A percentile compares a stretch with the other conserved stretches of the same genome.
Evolutionary conservation across 2,888 invertebrate species (phyloP).

Genomic region (Auanema freiburgensis): DNA sequence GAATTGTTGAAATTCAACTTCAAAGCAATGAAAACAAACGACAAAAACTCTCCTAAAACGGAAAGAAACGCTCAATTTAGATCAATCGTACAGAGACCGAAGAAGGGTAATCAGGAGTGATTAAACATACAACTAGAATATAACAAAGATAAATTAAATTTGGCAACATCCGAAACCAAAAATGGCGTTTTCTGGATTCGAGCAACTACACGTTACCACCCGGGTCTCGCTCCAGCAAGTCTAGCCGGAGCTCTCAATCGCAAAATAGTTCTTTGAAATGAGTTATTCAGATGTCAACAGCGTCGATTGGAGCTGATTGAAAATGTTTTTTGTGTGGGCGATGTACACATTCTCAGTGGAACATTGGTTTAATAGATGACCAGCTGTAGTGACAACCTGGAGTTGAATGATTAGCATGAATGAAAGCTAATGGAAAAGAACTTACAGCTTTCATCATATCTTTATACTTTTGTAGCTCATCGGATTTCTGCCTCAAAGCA

Average conservation of each 20-base stretch:
- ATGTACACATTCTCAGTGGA: slow-evolving; percentile 38
- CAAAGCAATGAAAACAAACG: too few relatives aligned
- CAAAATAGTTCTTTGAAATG: not conserved
- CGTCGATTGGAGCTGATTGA: slow-evolving; percentile 32
- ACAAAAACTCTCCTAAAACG: too few relatives aligned
- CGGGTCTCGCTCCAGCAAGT: not conserved
- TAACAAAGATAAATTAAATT: too few relatives aligned
- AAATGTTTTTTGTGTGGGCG: slow-evolving; percentile 37
- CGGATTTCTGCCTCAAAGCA: slow-evolving; percentile 29
- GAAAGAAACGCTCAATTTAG: too few relatives aligned
- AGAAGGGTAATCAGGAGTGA: not conserved
- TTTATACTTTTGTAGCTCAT: slow-evolving; percentile 31
- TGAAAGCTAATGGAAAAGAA: not conserved
- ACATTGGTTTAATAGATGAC: slow-evolving; percentile 21
- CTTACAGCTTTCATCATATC: slow-evolving; percentile 33
- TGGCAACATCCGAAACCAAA: slow-evolving; percentile 8
- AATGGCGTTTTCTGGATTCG: not conserved
- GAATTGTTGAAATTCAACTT: too few relatives aligned
- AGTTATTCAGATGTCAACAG: not conserved
- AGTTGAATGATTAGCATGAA: slow-evolving; percentile 2
- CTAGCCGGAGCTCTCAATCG: not conserved
- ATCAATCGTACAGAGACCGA: slow-evolving; percentile 2
- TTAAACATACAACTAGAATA: too few relatives aligned
- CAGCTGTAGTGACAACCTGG: slow-evolving; percentile 26
- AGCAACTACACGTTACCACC: not conserved